A percentile compares a stretch with the other conserved stretches of the same genome.
Evolutionary conservation across 2,113 vertebrate genomes (phyloP).

Genomic region (Suncus etruscus): DNA sequence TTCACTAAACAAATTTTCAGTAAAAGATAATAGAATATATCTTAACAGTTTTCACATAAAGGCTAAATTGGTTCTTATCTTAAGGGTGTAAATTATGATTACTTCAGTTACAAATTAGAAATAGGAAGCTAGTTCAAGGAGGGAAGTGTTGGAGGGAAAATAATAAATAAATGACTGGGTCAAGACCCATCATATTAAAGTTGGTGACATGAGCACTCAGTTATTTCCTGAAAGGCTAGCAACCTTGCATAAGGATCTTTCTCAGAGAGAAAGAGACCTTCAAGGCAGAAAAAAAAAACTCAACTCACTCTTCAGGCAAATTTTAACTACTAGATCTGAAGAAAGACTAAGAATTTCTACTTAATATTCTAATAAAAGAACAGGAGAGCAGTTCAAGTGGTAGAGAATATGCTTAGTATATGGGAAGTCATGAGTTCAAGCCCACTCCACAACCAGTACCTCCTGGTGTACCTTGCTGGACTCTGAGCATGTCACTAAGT

Average conservation of each 20-base stretch:
- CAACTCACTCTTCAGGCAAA: neutral
- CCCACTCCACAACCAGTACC: too few relatives aligned
- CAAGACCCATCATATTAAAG: neutral
- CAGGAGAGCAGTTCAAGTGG: too few relatives aligned
- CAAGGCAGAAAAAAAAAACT: neutral
- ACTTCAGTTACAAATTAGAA: constrained; percentile 22
- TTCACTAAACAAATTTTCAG: neutral
- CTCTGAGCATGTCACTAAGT: neutral
- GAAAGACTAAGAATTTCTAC: neutral
- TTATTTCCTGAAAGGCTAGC: neutral
- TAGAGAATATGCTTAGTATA: neutral
- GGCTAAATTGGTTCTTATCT: neutral
- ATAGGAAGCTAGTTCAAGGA: neutral
- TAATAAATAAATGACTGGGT: neutral
- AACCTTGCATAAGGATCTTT: neutral
- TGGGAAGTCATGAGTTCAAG: too few relatives aligned
- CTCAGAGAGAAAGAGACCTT: neutral
- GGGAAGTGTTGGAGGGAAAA: neutral
- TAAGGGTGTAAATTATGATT: constrained; percentile 46
- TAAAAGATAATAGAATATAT: neutral
- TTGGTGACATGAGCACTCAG: neutral
- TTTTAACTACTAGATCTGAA: neutral
- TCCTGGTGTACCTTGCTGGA: too few relatives aligned
- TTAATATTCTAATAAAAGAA: neutral
- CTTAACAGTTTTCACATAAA: neutral